Conservation (phyloP, 2,888 invertebrate species). For the Cancer borealis region DNA sequence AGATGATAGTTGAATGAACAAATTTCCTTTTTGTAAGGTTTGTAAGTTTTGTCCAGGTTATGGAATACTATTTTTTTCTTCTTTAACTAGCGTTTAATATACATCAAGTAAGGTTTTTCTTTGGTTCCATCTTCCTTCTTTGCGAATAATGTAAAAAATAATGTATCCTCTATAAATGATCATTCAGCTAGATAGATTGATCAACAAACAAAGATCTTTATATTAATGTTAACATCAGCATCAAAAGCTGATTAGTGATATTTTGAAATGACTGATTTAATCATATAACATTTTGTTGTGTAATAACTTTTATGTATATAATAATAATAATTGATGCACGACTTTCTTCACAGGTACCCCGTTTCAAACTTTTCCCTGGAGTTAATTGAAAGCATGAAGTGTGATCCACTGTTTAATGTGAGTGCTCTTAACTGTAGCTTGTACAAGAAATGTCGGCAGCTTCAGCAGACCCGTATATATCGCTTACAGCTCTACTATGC, state of each 20-base stretch:
- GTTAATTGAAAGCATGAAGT: conserved; percentile 87
- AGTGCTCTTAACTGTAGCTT: conserved; percentile 86
- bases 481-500: conserved; percentile 86
- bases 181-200: neutral
- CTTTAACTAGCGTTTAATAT: too few relatives aligned
- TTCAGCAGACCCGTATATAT: conserved; percentile 84
- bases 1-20: too few relatives aligned
- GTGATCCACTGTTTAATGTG: conserved; percentile 89
- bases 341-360: conserved; percentile 82
- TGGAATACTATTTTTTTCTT: too few relatives aligned
- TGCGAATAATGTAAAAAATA: too few relatives aligned
- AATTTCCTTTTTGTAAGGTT: too few relatives aligned
- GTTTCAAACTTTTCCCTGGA: conserved; percentile 90
- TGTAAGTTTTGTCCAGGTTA: too few relatives aligned
- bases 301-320: neutral
- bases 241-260: neutral
- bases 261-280: neutral
- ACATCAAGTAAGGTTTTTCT: too few relatives aligned
- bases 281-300: neutral
- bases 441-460: conserved; percentile 84
- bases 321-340: neutral
- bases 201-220: neutral
- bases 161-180: neutral
- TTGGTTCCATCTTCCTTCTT: too few relatives aligned
- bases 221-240: neutral